Evolutionary conservation across 2,797 vertebrate species (phyloP).

Genomic region (Chromobotia macracanthus): DNA sequence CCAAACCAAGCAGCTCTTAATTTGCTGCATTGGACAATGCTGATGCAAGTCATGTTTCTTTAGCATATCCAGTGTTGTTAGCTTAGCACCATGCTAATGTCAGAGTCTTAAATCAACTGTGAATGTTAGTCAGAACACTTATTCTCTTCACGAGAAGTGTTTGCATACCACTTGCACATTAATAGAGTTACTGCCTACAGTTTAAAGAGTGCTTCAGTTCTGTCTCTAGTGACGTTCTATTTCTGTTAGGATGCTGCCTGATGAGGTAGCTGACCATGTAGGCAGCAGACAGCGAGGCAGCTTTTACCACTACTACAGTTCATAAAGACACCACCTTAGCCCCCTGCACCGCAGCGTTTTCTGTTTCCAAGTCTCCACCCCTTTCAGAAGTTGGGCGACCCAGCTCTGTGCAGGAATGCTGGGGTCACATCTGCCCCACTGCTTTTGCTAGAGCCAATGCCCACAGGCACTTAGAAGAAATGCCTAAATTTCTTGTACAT

Average conservation of each 20-base stretch:
- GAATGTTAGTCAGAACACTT: not conserved
- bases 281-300: not conserved
- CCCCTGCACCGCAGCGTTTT: not conserved
- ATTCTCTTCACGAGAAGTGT: not conserved
- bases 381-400: not conserved
- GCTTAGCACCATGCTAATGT: not conserved
- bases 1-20: too few species aligned
- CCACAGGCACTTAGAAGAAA: constrained; percentile 3
- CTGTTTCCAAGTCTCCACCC: not conserved
- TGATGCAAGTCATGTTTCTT: not conserved
- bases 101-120: not conserved
- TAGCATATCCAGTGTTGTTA: not conserved
- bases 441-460: constrained; percentile 31
- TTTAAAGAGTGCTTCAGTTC: not conserved
- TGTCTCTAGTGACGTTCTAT: not conserved
- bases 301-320: not conserved
- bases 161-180: not conserved
- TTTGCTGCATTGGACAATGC: too few species aligned
- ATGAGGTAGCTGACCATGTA: not conserved
- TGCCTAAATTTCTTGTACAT: not conserved
- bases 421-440: constrained; percentile 23
- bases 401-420: constrained; percentile 11
- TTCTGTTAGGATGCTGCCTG: not conserved
- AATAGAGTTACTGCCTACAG: not conserved
- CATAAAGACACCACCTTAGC: not conserved